A percentile compares a stretch with the other conserved stretches of the same genome.
These are phyloP conservation scores for Pitta sordida DNA, from an alignment of 2,113 vertebrate genomes.

Conservation along the genomic window DNA sequence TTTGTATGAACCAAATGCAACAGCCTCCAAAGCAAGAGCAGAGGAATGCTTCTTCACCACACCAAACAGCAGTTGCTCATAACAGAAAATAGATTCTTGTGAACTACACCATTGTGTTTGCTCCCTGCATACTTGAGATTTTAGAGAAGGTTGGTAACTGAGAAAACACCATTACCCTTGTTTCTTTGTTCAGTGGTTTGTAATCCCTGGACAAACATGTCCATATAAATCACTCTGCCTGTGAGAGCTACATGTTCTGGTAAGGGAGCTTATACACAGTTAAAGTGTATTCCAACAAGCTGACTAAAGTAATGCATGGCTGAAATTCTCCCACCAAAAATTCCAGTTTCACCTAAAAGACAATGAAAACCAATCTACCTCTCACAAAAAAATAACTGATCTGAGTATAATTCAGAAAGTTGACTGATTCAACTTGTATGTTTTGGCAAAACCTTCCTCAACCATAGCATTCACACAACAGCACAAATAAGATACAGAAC, in stretches of 20 bases:
- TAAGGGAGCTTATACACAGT: neutral
- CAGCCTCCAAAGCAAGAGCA: neutral
- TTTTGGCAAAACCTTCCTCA: neutral
- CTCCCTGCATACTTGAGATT: neutral
- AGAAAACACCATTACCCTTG: neutral
- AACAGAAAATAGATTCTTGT: neutral
- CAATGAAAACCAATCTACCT: neutral
- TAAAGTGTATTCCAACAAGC: neutral
- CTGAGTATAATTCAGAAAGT: neutral
- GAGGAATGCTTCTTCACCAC: neutral
- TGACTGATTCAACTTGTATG: neutral
- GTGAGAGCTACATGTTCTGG: neutral
- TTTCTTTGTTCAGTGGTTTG: neutral
- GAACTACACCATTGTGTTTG: neutral
- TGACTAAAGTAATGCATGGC: neutral
- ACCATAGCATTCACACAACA: neutral
- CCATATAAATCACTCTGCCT: neutral
- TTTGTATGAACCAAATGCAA: neutral
- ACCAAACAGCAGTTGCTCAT: rapidly evolving
- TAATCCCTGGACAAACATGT: neutral
- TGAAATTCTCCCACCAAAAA: neutral
- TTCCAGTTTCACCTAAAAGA: neutral
- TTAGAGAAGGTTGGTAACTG: neutral
- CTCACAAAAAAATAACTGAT: neutral
- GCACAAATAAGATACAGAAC: neutral